Conservation (phyloP, 2,113 vertebrate species). For the Chlorodrepanis virens region DNA sequence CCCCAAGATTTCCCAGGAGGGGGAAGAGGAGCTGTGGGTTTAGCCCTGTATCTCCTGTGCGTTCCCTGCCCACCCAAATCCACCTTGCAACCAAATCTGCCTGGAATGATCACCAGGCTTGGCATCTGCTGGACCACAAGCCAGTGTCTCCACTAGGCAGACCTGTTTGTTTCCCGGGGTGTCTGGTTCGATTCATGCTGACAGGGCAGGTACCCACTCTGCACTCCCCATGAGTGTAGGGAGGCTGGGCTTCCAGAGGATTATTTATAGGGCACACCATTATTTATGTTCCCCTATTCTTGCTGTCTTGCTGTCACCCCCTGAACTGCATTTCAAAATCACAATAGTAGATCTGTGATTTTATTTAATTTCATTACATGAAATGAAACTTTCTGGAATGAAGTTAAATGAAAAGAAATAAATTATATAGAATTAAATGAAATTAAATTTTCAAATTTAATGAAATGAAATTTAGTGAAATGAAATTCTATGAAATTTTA, state of each 20-base stretch:
- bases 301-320: background rate
- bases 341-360: background rate
- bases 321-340: background rate
- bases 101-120: background rate
- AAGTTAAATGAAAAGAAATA: background rate
- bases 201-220: background rate
- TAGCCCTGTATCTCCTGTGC: background rate
- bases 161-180: background rate
- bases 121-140: background rate
- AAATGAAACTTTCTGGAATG: background rate
- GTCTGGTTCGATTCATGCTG: background rate
- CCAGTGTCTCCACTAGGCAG: background rate
- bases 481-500: background rate
- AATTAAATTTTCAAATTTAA: background rate
- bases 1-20: background rate
- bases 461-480: background rate
- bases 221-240: background rate
- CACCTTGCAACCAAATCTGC: background rate
- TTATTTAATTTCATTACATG: background rate
- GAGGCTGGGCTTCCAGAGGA: background rate
- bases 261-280: background rate
- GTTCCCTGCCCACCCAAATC: background rate
- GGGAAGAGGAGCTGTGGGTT: background rate
- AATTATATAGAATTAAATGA: background rate
- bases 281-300: background rate